Evolutionary conservation across 2,797 vertebrate genomes (phyloP).

Genomic region (Sorex maritimensis): DNA sequence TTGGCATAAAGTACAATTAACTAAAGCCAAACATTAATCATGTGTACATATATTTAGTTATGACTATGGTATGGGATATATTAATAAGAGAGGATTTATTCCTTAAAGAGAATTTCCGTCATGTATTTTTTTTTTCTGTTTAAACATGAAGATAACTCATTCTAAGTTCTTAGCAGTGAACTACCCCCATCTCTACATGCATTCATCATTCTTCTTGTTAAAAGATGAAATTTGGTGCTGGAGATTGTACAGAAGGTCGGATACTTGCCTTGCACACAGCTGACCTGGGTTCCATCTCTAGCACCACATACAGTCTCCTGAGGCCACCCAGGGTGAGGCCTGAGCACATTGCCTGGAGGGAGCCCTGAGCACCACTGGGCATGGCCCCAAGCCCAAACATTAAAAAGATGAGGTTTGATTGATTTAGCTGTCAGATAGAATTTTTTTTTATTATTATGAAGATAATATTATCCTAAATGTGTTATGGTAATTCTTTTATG

Average conservation of each 20-base stretch:
- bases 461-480: not conserved
- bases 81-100: not conserved
- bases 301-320: too few species aligned
- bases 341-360: too few species aligned
- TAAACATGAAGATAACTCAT: not conserved
- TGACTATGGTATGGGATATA: not conserved
- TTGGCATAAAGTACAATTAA: constrained; percentile 12
- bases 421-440: not conserved
- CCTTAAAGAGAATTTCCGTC: not conserved
- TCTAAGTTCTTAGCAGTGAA: not conserved
- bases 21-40: constrained; percentile 37
- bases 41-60: not conserved
- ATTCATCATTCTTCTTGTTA: not conserved
- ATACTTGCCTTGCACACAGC: too few species aligned
- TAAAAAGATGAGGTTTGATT: not conserved
- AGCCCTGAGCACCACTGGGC: too few species aligned
- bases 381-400: too few species aligned
- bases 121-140: not conserved
- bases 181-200: not conserved
- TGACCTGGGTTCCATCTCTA: too few species aligned
- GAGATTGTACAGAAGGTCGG: too few species aligned
- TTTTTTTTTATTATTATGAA: not conserved
- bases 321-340: too few species aligned
- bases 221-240: not conserved
- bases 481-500: too few species aligned